Evolutionary conservation across 2,888 invertebrate species (phyloP).

Genomic region (Chouioia cunea): DNA sequence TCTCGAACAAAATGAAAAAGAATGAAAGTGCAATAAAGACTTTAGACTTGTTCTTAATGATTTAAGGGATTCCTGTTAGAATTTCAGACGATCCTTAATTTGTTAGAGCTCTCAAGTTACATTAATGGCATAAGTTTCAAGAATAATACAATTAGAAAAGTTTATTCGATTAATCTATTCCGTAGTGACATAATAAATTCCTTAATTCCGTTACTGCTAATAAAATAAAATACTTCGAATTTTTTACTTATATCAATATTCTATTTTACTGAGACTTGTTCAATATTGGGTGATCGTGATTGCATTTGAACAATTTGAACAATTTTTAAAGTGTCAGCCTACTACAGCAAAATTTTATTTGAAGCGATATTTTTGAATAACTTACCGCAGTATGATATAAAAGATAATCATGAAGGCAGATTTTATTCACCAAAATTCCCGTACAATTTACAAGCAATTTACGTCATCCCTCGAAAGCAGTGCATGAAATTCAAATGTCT

Average conservation of each 20-base stretch:
- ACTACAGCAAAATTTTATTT: too few relatives aligned
- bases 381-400: too few relatives aligned
- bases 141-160: slow-evolving; percentile 43
- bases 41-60: slow-evolving; percentile 41
- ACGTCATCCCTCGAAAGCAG: slow-evolving; percentile 45
- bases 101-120: slow-evolving; percentile 34
- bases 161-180: slow-evolving; percentile 35
- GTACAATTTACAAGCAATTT: slow-evolving; percentile 43
- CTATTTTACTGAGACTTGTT: too few relatives aligned
- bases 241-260: too few relatives aligned
- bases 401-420: too few relatives aligned
- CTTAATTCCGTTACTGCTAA: slow-evolving; percentile 8
- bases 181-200: slow-evolving; percentile 28
- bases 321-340: too few relatives aligned
- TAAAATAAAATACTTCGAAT: too few relatives aligned
- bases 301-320: too few relatives aligned
- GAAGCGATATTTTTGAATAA: too few relatives aligned
- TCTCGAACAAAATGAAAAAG: slow-evolving; percentile 30
- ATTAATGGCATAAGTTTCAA: slow-evolving; percentile 39
- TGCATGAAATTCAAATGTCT: slow-evolving; percentile 47
- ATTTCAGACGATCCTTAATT: slow-evolving; percentile 46
- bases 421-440: slow-evolving; percentile 6
- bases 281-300: too few relatives aligned
- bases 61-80: slow-evolving; percentile 44
- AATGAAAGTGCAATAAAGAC: slow-evolving; percentile 43